Evolutionary conservation across 2,113 vertebrate species (phyloP), one percentile per base, ranked within the genome.

Genomic region (Pelmatolapia mariae): DNA sequence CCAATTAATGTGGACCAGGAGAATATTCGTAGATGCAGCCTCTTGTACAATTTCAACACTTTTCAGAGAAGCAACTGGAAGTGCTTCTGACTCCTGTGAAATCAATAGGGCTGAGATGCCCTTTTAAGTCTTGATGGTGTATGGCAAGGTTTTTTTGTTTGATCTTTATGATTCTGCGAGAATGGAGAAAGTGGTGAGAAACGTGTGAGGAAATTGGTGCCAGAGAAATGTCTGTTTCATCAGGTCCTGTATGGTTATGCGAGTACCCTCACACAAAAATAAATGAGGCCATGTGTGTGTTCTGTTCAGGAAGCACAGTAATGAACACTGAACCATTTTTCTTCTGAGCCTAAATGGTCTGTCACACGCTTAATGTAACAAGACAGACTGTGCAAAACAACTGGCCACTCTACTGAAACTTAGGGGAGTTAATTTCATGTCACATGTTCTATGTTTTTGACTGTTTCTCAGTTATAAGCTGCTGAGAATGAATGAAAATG

Each of bases 1-100:
- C 96, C 95, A 96, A 96, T 97, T 96, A 97, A 96, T 91, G 93
- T 81, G 91, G 92, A 94, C 92, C 87, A 66, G 83, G 87, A 95
- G 90, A 93, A 95, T 95, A 95, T 94, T 95, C 91, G 89, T 82
- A 82, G 85, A 92, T 83, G 90, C 89, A 93, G 87, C 89, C 89
- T 92, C 89, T 95, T 84, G 54, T 84, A 89, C 84, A 90, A 91
- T 94, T 92, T 93, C 89, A 94, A 84, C 89, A 91, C 89, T 90
- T 94, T 92, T 94, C 81, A 11, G 79, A 84, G 92, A 93, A 93
- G 95, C 87, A 91, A 89, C 90, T 92, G 85, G 83, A 93, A 96
- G 89, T 87, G 93, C 68, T 87, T 92, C 90, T 90, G 92, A 91
- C 90, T 94, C 88, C 84, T 68, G 89, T 86, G 94, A 93, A 96